Evolutionary conservation across 2,797 vertebrate species (phyloP).

Genomic region (Hylomyscus alleni): DNA sequence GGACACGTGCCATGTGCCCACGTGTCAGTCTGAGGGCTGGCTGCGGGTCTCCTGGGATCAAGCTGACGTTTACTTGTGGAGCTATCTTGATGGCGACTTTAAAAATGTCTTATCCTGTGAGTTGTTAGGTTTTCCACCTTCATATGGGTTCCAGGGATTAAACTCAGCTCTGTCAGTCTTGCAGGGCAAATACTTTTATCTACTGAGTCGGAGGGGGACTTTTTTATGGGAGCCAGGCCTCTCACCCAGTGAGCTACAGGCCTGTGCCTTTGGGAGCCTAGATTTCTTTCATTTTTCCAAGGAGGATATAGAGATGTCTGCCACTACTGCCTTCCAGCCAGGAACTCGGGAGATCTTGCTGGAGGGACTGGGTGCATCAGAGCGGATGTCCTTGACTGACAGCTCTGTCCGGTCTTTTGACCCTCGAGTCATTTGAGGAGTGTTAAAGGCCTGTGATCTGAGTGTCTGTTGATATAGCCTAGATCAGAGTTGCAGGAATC

Average conservation of each 20-base stretch:
- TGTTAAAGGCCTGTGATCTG: not conserved
- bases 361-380: not conserved
- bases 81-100: not conserved
- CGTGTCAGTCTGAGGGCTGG: too few species aligned
- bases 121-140: not conserved
- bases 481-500: not conserved
- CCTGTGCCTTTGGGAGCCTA: not conserved
- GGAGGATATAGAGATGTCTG: rapidly evolving
- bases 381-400: not conserved
- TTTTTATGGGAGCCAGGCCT: not conserved
- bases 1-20: not conserved
- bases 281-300: not conserved
- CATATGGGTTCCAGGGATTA: too few species aligned
- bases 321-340: not conserved
- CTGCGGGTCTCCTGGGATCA: not conserved
- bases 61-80: not conserved
- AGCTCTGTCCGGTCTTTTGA: not conserved
- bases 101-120: not conserved
- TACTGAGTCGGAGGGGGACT: not conserved
- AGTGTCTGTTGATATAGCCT: not conserved
- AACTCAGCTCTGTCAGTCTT: not conserved
- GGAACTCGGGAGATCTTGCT: not conserved
- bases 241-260: not conserved
- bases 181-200: not conserved
- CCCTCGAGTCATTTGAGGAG: not conserved